These are phyloP conservation scores for Arvicanthis niloticus DNA, from an alignment of 2,113 vertebrate genomes.

Conservation along the genomic window DNA sequence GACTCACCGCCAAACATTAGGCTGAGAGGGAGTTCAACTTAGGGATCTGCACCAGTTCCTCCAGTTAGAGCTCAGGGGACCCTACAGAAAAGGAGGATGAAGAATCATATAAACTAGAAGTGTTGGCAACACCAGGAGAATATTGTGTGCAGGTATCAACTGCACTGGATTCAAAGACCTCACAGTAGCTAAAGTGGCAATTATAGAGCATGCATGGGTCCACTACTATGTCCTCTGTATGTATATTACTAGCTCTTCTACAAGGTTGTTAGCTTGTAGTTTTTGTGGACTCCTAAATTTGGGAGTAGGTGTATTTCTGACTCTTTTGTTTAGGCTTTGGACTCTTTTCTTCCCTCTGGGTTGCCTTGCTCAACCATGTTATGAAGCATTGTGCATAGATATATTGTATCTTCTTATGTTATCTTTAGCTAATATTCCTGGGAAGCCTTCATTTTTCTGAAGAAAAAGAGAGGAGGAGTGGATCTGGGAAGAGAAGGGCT, in stretches of 20 bases:
- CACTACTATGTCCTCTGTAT: neutral
- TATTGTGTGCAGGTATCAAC: neutral
- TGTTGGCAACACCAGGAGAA: neutral
- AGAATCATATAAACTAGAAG: neutral
- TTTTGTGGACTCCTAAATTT: neutral
- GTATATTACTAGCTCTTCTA: neutral
- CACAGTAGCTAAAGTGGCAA: neutral
- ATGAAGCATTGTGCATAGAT: neutral
- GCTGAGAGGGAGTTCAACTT: neutral
- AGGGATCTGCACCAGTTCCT: neutral
- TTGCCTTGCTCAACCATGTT: neutral
- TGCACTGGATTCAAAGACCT: too few relatives aligned
- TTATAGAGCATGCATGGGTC: neutral
- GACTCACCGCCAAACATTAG: neutral
- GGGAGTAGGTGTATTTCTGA: neutral
- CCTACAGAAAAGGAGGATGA: accelerated
- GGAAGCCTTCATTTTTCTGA: neutral
- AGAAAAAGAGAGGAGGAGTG: neutral
- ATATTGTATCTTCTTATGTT: neutral
- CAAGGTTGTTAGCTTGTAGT: neutral
- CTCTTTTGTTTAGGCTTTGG: neutral
- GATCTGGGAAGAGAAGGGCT: neutral
- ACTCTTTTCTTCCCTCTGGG: neutral
- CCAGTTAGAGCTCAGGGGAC: neutral
- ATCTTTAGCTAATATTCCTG: neutral